Evolutionary conservation across 2,113 vertebrate species (phyloP), one percentile per base, ranked within the genome.

Genomic region (Oreotrochilus melanogaster): DNA sequence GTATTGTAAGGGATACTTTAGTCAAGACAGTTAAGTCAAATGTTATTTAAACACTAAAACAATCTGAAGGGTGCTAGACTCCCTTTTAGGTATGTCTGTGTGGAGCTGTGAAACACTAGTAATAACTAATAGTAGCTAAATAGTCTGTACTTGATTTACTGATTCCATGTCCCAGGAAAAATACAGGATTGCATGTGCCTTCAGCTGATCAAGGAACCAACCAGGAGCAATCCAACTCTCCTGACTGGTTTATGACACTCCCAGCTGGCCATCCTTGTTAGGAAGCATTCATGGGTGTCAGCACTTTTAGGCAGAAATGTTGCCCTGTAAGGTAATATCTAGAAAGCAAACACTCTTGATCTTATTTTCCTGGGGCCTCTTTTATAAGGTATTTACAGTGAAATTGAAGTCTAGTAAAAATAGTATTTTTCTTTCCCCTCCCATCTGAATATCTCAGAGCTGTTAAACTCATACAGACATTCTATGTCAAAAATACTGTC

Each of bases 371-470:
- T 8, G 2, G 25, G 70, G 31, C 19, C 42, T 85, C 37, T 54
- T 96, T 88, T 66, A 45, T n/a, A 67, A 83, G n/a, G n/a, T 48
- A 31, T 91, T 87, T 30, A 61, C 54, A 76, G 45, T 39, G 47
- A 70, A 86, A 91, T 16, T 67, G 56, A 88, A 88, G 24, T 66
- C 75, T 72, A 39, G 53, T 56, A 86, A 92, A 92, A 96, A 83
- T 39, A 86, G 76, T 8, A 39, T 22, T 37, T 90, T 93, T 89
- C 28, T 65, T 94, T 64, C 25, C 37, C 30, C 23, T 90, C 15
- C 43, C 50, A 48, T 51, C 25, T 81, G 74, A 93, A 39, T 82
- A 58, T 71, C 57, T 83, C 60, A 76, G 66, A 85, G 78, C 78
- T 82, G 78, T 87, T 87, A 88, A 14, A 12, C 25, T 88, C 17